Conservation (phyloP, 2,888 invertebrate species). For the Tridacna crocea region DNA sequence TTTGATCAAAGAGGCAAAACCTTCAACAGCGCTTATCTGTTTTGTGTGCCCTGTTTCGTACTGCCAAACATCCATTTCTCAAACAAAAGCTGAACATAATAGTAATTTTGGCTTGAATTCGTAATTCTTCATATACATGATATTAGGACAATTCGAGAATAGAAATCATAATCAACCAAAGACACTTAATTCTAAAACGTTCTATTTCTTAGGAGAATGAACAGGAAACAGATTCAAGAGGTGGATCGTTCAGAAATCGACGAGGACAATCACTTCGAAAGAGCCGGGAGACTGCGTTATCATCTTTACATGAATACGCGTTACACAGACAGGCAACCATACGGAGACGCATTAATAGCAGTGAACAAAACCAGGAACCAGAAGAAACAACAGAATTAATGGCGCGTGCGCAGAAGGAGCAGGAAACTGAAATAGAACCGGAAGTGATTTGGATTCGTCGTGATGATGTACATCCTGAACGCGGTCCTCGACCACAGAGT, state of each 20-base stretch:
- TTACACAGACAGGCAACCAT: conserved; percentile 52
- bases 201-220: conserved; percentile 60
- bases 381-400: conserved; percentile 30
- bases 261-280: conserved; percentile 57
- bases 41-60: too few relatives aligned
- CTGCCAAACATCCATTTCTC: too few relatives aligned
- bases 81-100: too few relatives aligned
- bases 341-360: conserved; percentile 50
- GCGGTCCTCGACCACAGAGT: conserved; percentile 28
- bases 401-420: conserved; percentile 7
- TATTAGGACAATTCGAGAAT: too few relatives aligned
- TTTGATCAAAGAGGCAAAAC: too few relatives aligned
- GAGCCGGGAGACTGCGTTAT: conserved; percentile 56
- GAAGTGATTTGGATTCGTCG: conserved; percentile 66
- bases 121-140: too few relatives aligned
- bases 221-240: conserved; percentile 47
- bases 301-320: conserved; percentile 57
- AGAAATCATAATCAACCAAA: too few relatives aligned
- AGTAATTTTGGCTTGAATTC: too few relatives aligned
- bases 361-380: conserved; percentile 22
- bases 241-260: conserved; percentile 44
- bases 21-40: too few relatives aligned
- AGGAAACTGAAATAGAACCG: conserved; percentile 42
- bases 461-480: conserved; percentile 59
- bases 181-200: too few relatives aligned